Evolutionary conservation across 2,888 invertebrate genomes (phyloP), one percentile per base, ranked within the genome.

Genomic region (Trileptium ribeirensis): DNA sequence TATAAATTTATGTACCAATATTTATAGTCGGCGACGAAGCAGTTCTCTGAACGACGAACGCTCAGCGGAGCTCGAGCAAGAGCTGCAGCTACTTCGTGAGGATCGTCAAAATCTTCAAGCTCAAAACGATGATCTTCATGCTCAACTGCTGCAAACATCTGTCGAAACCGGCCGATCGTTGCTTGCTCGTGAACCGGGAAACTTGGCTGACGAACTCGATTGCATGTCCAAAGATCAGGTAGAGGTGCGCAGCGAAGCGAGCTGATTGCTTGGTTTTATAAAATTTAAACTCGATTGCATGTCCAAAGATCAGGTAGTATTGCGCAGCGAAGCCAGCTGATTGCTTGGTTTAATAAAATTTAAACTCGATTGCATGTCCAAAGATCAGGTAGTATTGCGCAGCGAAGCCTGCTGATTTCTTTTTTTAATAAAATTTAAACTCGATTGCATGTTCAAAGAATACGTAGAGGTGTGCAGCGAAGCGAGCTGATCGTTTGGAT

Each of bases 201-300:
- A 95, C 85, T 91, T 98, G 83, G 97, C 97, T 38, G 95, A 95
- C 84, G 97, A 98, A 90, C 92, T 98, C 83, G 94, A 95, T 86
- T 94, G 95, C 87, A 94, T 96, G 93, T 94, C 94, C 85, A 94
- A 94, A 87, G 95, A 95, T 88, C 94, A 97, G 77, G 77, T 75
- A 70, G 70, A 70, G 94, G 97, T 97, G 31, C 36, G n/a, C 64
- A n/a, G 19, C 64, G 19, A 64, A n/a, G 19, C 64, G n/a, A n/a
- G n/a, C n/a, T n/a, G n/a, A n/a, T n/a, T n/a, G n/a, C n/a, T n/a
- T n/a, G n/a, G n/a, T n/a, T n/a, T n/a, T n/a, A n/a, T n/a, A n/a
- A n/a, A n/a, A n/a, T n/a, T n/a, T n/a, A n/a, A n/a, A n/a, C n/a
- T n/a, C n/a, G n/a, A n/a, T n/a, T n/a, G n/a, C n/a, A n/a, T n/a